Evolutionary conservation across 2,888 invertebrate species (phyloP).

Genomic region (Acanthosepion pharaonis): DNA sequence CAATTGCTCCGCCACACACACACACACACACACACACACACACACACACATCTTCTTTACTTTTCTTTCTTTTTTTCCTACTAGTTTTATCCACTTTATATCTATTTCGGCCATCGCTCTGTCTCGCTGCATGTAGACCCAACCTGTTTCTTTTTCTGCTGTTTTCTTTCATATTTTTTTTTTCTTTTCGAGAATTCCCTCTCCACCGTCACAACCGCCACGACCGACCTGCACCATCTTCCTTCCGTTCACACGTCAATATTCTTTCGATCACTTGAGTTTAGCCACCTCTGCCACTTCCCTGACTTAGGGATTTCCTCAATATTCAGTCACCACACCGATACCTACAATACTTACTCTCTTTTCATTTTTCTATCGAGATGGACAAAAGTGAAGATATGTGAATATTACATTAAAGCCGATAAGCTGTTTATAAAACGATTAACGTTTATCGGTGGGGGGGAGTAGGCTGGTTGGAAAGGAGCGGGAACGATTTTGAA

Average conservation of each 20-base stretch:
- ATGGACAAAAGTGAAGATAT: constrained; percentile 2
- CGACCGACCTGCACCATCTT: background rate
- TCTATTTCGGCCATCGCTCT: background rate
- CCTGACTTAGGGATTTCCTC: background rate
- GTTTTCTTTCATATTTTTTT: background rate
- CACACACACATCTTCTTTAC: too few species aligned
- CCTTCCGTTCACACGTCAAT: background rate
- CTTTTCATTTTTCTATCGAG: background rate
- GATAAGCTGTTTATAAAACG: constrained; percentile 5
- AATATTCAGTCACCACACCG: background rate
- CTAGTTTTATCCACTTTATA: too few species aligned
- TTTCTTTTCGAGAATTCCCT: background rate
- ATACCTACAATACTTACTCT: background rate
- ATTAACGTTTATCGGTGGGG: background rate
- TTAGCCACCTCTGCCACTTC: background rate
- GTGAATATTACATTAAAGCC: constrained; percentile 33
- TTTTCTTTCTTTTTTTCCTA: too few species aligned
- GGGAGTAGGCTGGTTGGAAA: too few species aligned
- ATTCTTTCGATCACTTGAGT: background rate
- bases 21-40: too few species aligned
- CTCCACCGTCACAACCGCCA: background rate
- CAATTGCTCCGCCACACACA: too few species aligned
- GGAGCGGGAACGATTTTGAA: background rate
- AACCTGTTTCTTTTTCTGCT: background rate
- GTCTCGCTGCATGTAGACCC: background rate